Evolutionary conservation across 2,888 invertebrate species (phyloP), one percentile per base, ranked within the genome.

Genomic region (Hirtodrosophila confusa): DNA sequence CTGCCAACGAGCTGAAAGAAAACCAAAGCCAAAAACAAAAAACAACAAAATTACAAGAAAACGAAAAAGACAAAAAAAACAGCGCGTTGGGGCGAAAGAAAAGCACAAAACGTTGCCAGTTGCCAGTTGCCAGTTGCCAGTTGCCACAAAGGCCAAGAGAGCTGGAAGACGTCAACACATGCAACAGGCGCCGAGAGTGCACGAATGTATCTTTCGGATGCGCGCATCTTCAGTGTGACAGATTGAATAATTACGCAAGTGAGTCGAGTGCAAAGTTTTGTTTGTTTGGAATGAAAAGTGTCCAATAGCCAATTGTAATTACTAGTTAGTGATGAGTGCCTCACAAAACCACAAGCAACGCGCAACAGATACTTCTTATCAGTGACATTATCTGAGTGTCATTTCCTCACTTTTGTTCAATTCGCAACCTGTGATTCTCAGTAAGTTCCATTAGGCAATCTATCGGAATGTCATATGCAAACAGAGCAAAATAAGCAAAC

Each of bases 171-270:
- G 24, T 24, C 69, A 51, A 27, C 31, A 45, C 39, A 47, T 53
- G 37, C 53, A 54, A 24, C 47, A 43, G 45, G 47, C 10, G 29
- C 31, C 43, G 35, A 35, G 45, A 27, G 51, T 49, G 39, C 37
- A 51, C 47, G 61, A 66, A 63, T 57, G 69, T 69, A 72, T 72
- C 83, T 67, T 17, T 51, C 44, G 65, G 76, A 79, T 82, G 67
- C 55, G 83, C 64, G 57, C 66, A 68, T 68, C 69, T 65, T 57
- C 37, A 33, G 40, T 47, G 68, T 56, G 75, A 48, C 60, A 72
- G 50, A 39, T 53, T 60, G 31, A 68, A 67, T 56, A 70, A 85
- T 82, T 85, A 86, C 80, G 86, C 88, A 83, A 86, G 82, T 73
- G 70, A 65, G 66, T 61, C 37, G 62, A 68, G 51, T 75, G 78